Base-by-base conservation (phyloP, 1,140 invertebrate species). In the Globodera ellingtonae region DNA sequence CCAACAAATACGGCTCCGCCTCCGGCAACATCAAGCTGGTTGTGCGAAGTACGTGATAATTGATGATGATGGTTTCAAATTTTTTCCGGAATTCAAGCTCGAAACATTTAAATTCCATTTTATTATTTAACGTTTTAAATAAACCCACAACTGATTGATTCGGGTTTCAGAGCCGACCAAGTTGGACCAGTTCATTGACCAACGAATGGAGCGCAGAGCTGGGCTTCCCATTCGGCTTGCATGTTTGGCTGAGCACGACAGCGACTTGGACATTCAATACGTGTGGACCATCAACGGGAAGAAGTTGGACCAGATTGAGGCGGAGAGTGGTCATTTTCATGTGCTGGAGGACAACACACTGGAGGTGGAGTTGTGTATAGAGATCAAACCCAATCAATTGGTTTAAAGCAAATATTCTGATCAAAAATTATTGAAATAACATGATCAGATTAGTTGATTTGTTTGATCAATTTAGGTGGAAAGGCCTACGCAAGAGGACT, bases 401-500 rank as follows among this genome's bases (percentile, higher is more conserved):
- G 35, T 35, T 35, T 2, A 35, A 35, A 35, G 35, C 35, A 35
- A 35, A 35, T 35, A 35, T 35, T 35, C 3, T 35, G 3, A 35
- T 3, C 35, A 35, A 35, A 35, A 35, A 35, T 35, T 35, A 35
- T 35, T 35, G n/a, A 35, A 35, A 35, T 35, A 35, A 35, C 0
- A 2, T 35, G 35, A 35, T 2, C 35, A 35, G 35, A 35, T 35
- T 35, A 35, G 1, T 35, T 35, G 35, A 35, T 35, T 35, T 35
- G 24, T 24, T 35, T 35, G 35, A 35, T 35, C 35, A 62, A 62
- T 62, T 62, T 3, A 62, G 56, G 56, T 99, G 78, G 94, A 94
- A 6, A 95, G 96, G 90, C 97, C 96, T 10, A 94, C 93, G 44
- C 95, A 96, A 90, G 90, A 97, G 78, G 97, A 99, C 90, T 96